Conservation (phyloP, 2,888 invertebrate species). For the Drosophila fungiperda region DNA sequence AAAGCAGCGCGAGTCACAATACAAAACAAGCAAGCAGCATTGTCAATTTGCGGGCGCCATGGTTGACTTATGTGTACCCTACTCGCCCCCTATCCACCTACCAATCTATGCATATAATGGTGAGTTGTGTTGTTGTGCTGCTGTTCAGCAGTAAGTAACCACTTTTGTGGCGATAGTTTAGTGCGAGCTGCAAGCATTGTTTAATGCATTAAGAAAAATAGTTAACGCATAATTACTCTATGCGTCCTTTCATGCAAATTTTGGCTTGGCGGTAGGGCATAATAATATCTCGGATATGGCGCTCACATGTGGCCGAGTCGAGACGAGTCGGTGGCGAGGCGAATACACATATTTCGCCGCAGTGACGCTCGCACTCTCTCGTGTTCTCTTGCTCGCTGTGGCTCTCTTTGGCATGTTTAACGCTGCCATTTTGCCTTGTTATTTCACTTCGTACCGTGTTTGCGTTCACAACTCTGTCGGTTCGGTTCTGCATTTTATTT, state of each 20-base stretch:
- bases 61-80: constrained; percentile 44
- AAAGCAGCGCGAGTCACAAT: constrained; percentile 28
- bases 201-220: background rate
- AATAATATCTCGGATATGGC: constrained; percentile 37
- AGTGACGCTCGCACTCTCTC: constrained; percentile 35
- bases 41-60: constrained; percentile 3
- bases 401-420: constrained; percentile 48
- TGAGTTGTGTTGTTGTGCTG: constrained; percentile 4
- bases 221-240: background rate
- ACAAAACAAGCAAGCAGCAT: constrained; percentile 41
- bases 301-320: constrained; percentile 53
- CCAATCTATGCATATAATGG: background rate
- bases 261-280: constrained; percentile 24
- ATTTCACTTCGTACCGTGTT: constrained; percentile 78
- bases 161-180: background rate
- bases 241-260: constrained; percentile 16
- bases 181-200: background rate
- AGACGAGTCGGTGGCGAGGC: constrained; percentile 51
- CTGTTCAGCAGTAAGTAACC: background rate
- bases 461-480: constrained; percentile 77
- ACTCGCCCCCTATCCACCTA: constrained; percentile 18
- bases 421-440: constrained; percentile 75
- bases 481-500: constrained; percentile 79
- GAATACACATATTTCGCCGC: constrained; percentile 64
- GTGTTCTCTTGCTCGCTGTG: constrained; percentile 42